phyloP scores from a whole-genome alignment of 2,888 invertebrate genomes.

The Mystacides longicornis region DNA sequence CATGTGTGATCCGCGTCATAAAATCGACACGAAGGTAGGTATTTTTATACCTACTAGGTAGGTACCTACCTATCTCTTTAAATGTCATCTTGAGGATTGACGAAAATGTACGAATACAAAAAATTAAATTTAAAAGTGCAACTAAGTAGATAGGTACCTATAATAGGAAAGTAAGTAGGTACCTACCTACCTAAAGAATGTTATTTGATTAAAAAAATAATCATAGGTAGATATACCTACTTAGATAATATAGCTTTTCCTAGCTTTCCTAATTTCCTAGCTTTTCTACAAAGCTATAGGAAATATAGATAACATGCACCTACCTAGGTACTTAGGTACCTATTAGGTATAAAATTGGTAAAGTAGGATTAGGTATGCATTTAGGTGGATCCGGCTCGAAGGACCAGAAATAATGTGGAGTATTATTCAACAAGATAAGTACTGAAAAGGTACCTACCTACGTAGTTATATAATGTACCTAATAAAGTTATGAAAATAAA shows the following conservation, averaged over 20 bases:
- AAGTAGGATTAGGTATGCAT: not conserved
- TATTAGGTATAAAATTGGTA: not conserved
- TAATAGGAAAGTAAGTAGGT: not conserved
- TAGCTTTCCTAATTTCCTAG: no score
- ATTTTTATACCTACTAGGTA: not conserved
- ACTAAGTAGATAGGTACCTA: no score
- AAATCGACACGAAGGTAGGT: no score
- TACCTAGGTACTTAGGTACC: not conserved
- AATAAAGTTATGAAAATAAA: not conserved
- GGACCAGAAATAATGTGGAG: no score
- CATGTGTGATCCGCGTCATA: not conserved
- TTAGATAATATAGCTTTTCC: no score
- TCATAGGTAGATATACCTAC: no score
- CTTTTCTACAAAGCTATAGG: not conserved
- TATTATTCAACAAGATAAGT: no score
- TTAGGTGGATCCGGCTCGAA: not conserved
- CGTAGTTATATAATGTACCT: not conserved
- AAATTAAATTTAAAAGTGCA: no score
- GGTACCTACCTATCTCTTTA: constrained; percentile 1
- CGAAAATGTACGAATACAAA: no score
- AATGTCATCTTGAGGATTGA: no score
- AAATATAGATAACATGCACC: not conserved
- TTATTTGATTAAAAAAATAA: not conserved
- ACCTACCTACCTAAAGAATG: not conserved
- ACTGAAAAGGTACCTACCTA: not conserved